A percentile compares a stretch with the other conserved stretches of the same genome.
Conservation (phyloP, 2,888 invertebrate genomes). For the Athalia rosae region DNA sequence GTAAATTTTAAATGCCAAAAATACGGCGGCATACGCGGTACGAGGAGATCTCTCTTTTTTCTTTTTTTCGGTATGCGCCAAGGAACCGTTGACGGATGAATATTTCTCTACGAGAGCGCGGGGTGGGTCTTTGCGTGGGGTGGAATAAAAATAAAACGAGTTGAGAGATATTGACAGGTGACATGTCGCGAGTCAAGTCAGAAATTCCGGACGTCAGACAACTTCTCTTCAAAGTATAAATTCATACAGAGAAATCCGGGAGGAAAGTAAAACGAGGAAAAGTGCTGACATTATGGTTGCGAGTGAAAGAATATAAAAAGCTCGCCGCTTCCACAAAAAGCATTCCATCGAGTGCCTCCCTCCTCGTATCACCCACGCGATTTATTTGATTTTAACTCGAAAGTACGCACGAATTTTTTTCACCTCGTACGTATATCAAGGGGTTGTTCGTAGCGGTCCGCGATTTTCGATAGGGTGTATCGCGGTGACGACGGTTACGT, state of each 20-base stretch:
- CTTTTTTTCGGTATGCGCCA: no score
- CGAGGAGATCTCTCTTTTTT: neutral
- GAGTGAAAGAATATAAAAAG: neutral
- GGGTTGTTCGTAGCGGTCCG: no score
- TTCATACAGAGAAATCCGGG: slow-evolving; percentile 17
- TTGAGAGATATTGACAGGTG: slow-evolving; percentile 34
- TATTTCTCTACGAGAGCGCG: slow-evolving; percentile 1
- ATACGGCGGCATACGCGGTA: neutral
- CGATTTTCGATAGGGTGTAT: no score
- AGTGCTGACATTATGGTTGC: slow-evolving; percentile 24
- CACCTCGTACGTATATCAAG: no score
- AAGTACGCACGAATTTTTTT: no score
- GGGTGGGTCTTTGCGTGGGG: neutral
- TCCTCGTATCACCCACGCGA: no score
- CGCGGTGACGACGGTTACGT: no score
- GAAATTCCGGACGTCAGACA: neutral
- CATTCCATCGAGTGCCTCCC: neutral
- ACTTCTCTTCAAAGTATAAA: slow-evolving; percentile 29
- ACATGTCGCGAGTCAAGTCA: slow-evolving; percentile 33
- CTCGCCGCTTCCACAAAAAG: slow-evolving; percentile 2
- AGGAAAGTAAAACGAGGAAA: slow-evolving; percentile 9
- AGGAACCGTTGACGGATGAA: slow-evolving; percentile 25
- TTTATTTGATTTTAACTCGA: no score
- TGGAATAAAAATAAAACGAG: neutral
- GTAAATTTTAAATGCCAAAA: slow-evolving; percentile 1